A percentile compares a stretch with the other conserved stretches of the same genome.
phyloP scores from a whole-genome alignment of 2,888 invertebrate genomes.

The Spilarctia lutea region DNA sequence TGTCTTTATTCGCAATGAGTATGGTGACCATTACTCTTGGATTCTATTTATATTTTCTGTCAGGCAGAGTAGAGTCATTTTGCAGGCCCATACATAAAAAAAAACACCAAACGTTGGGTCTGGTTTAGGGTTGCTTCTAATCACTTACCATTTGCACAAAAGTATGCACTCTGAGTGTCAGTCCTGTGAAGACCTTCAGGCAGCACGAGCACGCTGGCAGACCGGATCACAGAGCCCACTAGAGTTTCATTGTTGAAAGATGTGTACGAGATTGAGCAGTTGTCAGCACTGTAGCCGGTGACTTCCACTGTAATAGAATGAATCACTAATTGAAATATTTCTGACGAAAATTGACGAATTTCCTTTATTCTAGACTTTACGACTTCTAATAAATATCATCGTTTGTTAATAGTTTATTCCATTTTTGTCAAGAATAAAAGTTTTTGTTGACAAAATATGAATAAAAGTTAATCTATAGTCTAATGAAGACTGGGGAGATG shows the following conservation, averaged over 20 bases:
- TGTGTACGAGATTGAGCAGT: conserved; percentile 87
- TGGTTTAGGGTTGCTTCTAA: neutral
- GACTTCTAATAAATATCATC: too few relatives aligned
- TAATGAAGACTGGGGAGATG: neutral
- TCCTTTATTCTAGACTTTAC: too few relatives aligned
- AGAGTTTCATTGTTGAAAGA: conserved; percentile 86
- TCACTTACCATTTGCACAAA: conserved; percentile 88
- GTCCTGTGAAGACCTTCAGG: conserved; percentile 88
- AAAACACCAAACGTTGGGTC: neutral
- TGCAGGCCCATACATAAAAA: too few relatives aligned
- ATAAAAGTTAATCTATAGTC: neutral
- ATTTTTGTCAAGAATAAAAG: too few relatives aligned
- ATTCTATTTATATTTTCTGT: too few relatives aligned
- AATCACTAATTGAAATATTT: neutral
- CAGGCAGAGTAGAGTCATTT: too few relatives aligned
- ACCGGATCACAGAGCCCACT: conserved; percentile 88
- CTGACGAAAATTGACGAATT: too few relatives aligned
- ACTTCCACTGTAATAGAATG: conserved; percentile 86
- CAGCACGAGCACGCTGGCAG: conserved; percentile 87
- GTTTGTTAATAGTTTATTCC: too few relatives aligned
- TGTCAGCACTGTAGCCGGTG: conserved; percentile 88
- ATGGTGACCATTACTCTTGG: too few relatives aligned
- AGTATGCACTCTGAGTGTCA: conserved; percentile 90
- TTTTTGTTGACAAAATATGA: neutral
- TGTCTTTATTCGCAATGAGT: too few relatives aligned